These are phyloP conservation scores for Gnatocerus cornutus DNA, from an alignment of 2,888 invertebrate species.

Conservation along the genomic window DNA sequence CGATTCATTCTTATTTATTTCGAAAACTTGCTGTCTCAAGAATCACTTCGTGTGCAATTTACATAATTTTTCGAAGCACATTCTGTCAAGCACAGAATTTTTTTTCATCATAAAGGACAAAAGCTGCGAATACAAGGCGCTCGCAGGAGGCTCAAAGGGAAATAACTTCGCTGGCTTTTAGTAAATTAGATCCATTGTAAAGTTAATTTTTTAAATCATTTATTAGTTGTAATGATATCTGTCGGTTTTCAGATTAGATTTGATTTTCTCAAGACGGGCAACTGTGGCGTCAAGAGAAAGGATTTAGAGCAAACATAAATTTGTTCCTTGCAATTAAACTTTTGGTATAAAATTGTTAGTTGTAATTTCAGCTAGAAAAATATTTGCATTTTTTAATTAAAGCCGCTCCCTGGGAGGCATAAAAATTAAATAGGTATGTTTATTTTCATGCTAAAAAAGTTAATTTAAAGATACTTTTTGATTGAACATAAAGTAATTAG, in stretches of 20 bases:
- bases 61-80: constrained; percentile 42
- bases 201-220: constrained; percentile 39
- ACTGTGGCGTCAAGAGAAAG: too few species aligned
- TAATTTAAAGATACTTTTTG: constrained; percentile 37
- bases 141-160: constrained; percentile 33
- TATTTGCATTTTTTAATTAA: constrained; percentile 47
- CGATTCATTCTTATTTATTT: constrained; percentile 20
- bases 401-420: constrained; percentile 19
- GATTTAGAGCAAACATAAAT: not conserved
- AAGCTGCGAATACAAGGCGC: constrained; percentile 40
- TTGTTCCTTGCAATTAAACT: constrained; percentile 6
- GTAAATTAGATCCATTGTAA: constrained; percentile 44
- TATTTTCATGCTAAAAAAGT: constrained; percentile 24
- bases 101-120: constrained; percentile 40
- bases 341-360: constrained; percentile 13
- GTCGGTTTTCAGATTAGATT: not conserved
- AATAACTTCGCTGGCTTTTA: constrained; percentile 40
- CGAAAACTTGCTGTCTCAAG: constrained; percentile 27
- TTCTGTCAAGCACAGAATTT: constrained; percentile 41
- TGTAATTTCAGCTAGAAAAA: constrained; percentile 27
- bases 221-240: constrained; percentile 28
- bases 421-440: constrained; percentile 40
- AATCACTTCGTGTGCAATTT: constrained; percentile 39
- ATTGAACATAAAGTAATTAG: constrained; percentile 34
- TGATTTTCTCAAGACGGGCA: too few species aligned